Base-by-base conservation (phyloP, 2,888 invertebrate species). In the Drosophila nr. perissopoda region DNA sequence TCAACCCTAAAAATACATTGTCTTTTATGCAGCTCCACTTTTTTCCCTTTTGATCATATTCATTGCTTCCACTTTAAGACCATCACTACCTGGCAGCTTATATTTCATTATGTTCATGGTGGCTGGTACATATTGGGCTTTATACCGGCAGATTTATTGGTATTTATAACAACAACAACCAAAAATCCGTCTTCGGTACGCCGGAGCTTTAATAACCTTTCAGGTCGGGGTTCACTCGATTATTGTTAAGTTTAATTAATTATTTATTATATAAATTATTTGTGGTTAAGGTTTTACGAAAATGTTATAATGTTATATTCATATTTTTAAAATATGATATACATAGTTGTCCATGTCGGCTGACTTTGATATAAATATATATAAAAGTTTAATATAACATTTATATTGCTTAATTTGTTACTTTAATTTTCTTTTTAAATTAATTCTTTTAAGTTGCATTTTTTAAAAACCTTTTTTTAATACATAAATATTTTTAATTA, bases 71-170 rank as follows among this genome's bases (percentile, higher is more conserved):
- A 95, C 96, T 66, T 93, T 97, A 90, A 94, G 96, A 42, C 98
- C 98, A 1, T 97, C 97, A 49, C 93, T 97, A 8, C 95, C 96
- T 16, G 96, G 96, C 31, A 96, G 96, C 4, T 94, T 98, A 21
- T 98, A 98, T 93, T 98, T 97, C 92, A 82, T 98, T 54, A 94
- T 96, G 60, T 98, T 98, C 92, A 94, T 98, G 89, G 95, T 95
- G 16, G 94, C 96, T 13, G 96, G 97, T 48, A 98, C 98, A 0
- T 96, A 96, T 94, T 97, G 97, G 97, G 95, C 97, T 0, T 21
- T 89, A 10, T 76, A 82, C 52, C 63, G 64, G 6, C 56, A 68
- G 27, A 16, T 74, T 0, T 34, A 53, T 11, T 40, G 66, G 87
- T 87, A 70, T 29, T 40, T 56, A 48, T 45, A n/a, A 4, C 13